Evolutionary conservation across 2,888 invertebrate species (phyloP).

Genomic region (Chalcosyrphus nemorum): DNA sequence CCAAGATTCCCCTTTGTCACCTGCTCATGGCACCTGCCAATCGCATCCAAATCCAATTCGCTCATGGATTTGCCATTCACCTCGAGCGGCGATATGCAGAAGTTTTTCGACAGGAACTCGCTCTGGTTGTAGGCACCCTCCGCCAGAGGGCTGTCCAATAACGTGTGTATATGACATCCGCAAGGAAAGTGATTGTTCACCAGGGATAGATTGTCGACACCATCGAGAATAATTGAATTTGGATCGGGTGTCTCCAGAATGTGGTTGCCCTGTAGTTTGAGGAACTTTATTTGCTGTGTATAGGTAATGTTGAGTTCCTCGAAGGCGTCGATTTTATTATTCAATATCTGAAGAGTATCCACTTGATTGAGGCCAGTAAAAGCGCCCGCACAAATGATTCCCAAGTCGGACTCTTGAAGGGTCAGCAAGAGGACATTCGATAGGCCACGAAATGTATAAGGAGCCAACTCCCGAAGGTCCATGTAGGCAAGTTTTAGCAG

Average conservation of each 20-base stretch:
- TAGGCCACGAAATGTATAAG: conserved; percentile 90
- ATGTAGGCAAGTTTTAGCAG: conserved; percentile 91
- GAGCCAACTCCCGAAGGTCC: conserved; percentile 88
- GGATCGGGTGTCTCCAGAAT: conserved; percentile 89
- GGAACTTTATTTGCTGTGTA: conserved; percentile 87
- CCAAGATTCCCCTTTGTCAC: conserved; percentile 86
- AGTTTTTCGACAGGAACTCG: conserved; percentile 89
- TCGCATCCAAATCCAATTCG: conserved; percentile 85
- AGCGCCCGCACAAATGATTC: conserved; percentile 88
- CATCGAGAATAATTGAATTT: conserved; percentile 87
- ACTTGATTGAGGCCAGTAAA: conserved; percentile 90
- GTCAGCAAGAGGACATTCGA: conserved; percentile 89
- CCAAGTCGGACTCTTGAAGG: conserved; percentile 92
- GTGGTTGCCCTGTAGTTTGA: conserved; percentile 92
- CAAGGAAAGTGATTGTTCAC: conserved; percentile 93
- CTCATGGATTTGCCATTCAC: conserved; percentile 90
- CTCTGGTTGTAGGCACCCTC: conserved; percentile 85
- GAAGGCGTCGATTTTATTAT: conserved; percentile 92
- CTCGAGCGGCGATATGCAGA: conserved; percentile 92
- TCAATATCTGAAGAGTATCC: conserved; percentile 88
- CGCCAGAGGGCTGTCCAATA: conserved; percentile 89
- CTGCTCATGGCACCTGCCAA: conserved; percentile 87
- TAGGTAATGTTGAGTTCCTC: conserved; percentile 88
- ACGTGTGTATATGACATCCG: conserved; percentile 91
- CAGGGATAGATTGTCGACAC: conserved; percentile 88